phyloP scores from a whole-genome alignment of 2,888 invertebrate genomes.

The Mamestra brassicae region DNA sequence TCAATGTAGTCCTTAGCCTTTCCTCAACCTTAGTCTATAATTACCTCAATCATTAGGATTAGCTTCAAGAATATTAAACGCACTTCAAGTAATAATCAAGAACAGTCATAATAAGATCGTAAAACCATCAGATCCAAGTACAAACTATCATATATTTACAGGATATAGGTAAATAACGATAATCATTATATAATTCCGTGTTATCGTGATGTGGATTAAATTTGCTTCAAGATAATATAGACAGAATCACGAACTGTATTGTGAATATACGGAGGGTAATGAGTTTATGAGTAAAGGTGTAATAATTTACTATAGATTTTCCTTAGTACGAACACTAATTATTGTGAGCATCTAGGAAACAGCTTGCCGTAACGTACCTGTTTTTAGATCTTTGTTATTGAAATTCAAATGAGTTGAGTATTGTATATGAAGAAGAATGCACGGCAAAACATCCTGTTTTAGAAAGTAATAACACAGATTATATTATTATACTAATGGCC shows the following conservation, averaged over 20 bases:
- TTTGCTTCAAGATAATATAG: conserved; percentile 50
- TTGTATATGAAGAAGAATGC: conserved; percentile 33
- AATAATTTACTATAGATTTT: conserved; percentile 44
- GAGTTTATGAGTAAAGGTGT: conserved; percentile 32
- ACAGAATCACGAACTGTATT: conserved; percentile 67
- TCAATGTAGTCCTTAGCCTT: background rate
- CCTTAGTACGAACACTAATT: conserved; percentile 33
- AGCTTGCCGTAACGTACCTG: conserved; percentile 1
- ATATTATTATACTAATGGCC: no score
- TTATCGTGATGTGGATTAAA: conserved; percentile 60
- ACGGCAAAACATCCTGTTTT: conserved; percentile 26
- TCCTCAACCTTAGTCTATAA: no score
- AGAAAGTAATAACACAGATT: background rate
- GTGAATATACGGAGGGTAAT: conserved; percentile 31
- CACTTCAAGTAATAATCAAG: background rate
- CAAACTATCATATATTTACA: conserved; percentile 39
- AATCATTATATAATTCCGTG: conserved; percentile 51
- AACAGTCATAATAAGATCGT: conserved; percentile 6
- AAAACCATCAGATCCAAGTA: conserved; percentile 20
- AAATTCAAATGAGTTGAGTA: conserved; percentile 28
- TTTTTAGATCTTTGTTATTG: conserved; percentile 37
- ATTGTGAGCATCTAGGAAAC: conserved; percentile 40
- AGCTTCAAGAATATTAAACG: background rate
- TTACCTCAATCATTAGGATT: background rate
- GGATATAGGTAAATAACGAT: conserved; percentile 39